Evolutionary conservation across 2,113 vertebrate species (phyloP), one percentile per base, ranked within the genome.

Genomic region (Chaenogobius annularis): DNA sequence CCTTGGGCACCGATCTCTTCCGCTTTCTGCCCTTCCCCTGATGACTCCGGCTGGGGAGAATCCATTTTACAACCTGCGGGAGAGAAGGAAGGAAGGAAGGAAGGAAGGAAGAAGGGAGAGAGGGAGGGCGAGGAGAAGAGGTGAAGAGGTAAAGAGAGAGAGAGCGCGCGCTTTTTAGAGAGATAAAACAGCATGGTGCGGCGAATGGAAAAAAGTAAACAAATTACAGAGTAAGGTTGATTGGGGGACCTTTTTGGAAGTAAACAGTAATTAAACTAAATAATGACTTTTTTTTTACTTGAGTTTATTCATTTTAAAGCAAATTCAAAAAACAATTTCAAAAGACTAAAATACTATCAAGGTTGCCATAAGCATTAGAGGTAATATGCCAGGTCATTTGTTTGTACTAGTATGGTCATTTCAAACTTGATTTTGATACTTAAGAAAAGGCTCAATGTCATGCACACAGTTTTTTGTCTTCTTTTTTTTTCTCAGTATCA

Each of bases 1-100:
- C 91, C 91, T 93, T 90, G 78, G 85, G 83, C 47, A 82, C 84
- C 64, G 74, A 89, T 87, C 93, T 94, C 85, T 93, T 97, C 90
- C 94, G 94, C 88, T 94, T 95, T 90, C 88, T 82, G 81, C 92
- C 90, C 93, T 93, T 96, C 89, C 92, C 91, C 78, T 92, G 85
- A 88, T 92, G 86, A 87, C 84, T 94, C 79, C 64, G 89, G 90
- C 94, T 95, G 89, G 87, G 62, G 75, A 89, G 94, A 92, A 93
- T 95, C 98, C 98, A 99, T 94, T 96, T 98, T 87, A 84, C 73
- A 86, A 97, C 95, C 98, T 99, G 91, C 68, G 89, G 92, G 93
- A 91, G 7, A 37, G 79, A 81, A 58, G 72, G 80, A 35, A 88
- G 61, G 66, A 40, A 47, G 40, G 69, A 22, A 75, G 66, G 79